Percentiles rank a stretch among this genome's conserved stretches.
phyloP scores from a whole-genome alignment of 2,113 vertebrate species.

The Entelurus aequoreus region DNA sequence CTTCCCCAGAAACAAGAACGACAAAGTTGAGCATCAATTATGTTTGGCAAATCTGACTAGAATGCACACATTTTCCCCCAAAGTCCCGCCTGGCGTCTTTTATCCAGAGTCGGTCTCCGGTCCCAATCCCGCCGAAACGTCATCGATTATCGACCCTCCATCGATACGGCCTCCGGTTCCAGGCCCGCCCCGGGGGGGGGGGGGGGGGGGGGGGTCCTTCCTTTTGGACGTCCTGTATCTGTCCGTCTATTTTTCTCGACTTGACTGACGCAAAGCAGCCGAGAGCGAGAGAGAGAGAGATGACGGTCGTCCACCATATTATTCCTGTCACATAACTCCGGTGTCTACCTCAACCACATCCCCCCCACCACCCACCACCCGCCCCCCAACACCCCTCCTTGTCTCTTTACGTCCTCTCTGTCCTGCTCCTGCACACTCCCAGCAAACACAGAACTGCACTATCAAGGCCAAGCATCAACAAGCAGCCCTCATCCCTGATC shows the following conservation, averaged over 20 bases:
- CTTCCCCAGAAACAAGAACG: no score
- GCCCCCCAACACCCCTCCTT: not conserved
- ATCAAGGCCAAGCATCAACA: slow-evolving; percentile 53
- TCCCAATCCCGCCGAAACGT: slow-evolving; percentile 14
- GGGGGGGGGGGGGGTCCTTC: slow-evolving; percentile 45
- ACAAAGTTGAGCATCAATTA: no score
- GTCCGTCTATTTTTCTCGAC: slow-evolving; percentile 27
- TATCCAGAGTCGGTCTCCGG: not conserved
- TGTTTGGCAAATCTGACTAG: no score
- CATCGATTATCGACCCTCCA: slow-evolving; percentile 40
- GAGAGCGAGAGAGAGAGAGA: slow-evolving; percentile 31
- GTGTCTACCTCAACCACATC: slow-evolving; percentile 56
- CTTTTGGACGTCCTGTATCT: slow-evolving; percentile 33
- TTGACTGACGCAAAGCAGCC: slow-evolving; percentile 58
- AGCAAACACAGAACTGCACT: slow-evolving; percentile 35
- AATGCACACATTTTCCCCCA: no score
- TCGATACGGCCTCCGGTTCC: slow-evolving; percentile 43
- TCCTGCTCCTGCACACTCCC: slow-evolving; percentile 47
- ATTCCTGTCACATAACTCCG: slow-evolving; percentile 72
- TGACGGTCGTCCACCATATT: slow-evolving; percentile 60
- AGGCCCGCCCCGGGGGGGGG: slow-evolving; percentile 32
- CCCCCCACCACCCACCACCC: slow-evolving; percentile 39
- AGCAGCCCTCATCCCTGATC: slow-evolving; percentile 3
- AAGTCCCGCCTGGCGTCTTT: no score
- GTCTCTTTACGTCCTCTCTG: slow-evolving; percentile 41